Conservation (phyloP, 2,888 invertebrate species). For the Meloe dianella region DNA sequence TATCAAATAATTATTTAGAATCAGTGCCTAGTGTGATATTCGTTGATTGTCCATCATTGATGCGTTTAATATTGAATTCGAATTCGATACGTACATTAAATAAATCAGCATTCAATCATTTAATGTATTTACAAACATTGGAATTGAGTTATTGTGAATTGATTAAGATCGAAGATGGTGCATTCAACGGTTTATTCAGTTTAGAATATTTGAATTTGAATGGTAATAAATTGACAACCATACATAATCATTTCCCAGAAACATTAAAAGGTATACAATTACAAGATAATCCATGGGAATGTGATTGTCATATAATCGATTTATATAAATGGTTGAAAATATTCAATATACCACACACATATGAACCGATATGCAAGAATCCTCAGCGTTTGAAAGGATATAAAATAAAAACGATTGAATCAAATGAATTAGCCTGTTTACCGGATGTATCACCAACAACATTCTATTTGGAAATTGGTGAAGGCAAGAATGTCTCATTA, state of each 20-base stretch:
- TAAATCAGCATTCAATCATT: constrained; percentile 74
- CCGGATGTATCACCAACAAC: constrained; percentile 79
- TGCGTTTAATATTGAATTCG: constrained; percentile 80
- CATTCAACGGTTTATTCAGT: constrained; percentile 80
- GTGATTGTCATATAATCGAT: constrained; percentile 82
- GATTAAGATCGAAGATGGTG: constrained; percentile 75
- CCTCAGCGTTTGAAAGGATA: constrained; percentile 72
- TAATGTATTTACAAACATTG: constrained; percentile 77
- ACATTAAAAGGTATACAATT: constrained; percentile 80
- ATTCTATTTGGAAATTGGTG: constrained; percentile 76
- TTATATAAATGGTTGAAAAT: constrained; percentile 79
- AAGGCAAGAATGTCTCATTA: constrained; percentile 81
- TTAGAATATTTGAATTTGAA: constrained; percentile 86
- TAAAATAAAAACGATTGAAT: constrained; percentile 70
- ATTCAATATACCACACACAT: constrained; percentile 77
- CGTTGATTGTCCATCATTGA: constrained; percentile 77
- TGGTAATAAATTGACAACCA: constrained; percentile 77
- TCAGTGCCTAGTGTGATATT: constrained; percentile 81
- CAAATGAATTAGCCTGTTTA: constrained; percentile 77
- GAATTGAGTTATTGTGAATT: constrained; percentile 84
- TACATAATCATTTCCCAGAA: constrained; percentile 74
- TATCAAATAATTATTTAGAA: constrained; percentile 81
- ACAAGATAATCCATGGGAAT: constrained; percentile 88
- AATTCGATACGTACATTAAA: constrained; percentile 81
- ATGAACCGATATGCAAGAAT: constrained; percentile 78